phyloP scores from a whole-genome alignment of 2,113 vertebrate genomes.

The Pogona vitticeps region DNA sequence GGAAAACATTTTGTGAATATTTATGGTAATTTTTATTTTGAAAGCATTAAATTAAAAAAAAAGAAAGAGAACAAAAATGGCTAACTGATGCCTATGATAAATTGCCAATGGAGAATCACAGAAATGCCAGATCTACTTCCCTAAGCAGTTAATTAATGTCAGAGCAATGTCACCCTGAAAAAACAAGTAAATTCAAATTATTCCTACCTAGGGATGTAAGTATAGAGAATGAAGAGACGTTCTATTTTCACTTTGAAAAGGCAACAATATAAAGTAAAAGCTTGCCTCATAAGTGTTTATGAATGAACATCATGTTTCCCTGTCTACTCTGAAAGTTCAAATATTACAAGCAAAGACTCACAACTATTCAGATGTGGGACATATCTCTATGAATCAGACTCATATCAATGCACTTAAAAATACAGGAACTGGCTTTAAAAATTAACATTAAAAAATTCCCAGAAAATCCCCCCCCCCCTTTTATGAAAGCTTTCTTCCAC shows the following conservation, averaged over 20 bases:
- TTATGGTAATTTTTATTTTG: conserved; percentile 22
- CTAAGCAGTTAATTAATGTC: conserved; percentile 10
- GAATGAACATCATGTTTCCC: neutral
- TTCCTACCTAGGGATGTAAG: neutral
- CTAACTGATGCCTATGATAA: conserved; percentile 21
- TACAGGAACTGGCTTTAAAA: neutral
- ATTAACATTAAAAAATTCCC: neutral
- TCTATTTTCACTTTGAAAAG: neutral
- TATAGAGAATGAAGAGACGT: neutral
- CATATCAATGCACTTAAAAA: accelerated
- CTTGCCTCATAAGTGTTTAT: no score
- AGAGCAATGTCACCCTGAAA: neutral
- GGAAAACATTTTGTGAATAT: conserved; percentile 30
- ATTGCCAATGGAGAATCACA: conserved; percentile 1
- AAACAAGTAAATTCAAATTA: neutral
- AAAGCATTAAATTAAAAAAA: conserved; percentile 15
- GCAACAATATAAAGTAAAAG: neutral
- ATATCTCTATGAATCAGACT: neutral
- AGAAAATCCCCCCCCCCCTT: no score
- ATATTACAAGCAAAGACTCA: neutral
- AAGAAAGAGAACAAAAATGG: neutral
- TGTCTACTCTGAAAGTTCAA: neutral
- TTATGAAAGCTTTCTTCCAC: no score
- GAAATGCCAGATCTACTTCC: conserved; percentile 4
- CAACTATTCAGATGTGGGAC: neutral